Evolutionary conservation across 2,113 vertebrate genomes (phyloP).

Genomic region (Myotis yumanensis): DNA sequence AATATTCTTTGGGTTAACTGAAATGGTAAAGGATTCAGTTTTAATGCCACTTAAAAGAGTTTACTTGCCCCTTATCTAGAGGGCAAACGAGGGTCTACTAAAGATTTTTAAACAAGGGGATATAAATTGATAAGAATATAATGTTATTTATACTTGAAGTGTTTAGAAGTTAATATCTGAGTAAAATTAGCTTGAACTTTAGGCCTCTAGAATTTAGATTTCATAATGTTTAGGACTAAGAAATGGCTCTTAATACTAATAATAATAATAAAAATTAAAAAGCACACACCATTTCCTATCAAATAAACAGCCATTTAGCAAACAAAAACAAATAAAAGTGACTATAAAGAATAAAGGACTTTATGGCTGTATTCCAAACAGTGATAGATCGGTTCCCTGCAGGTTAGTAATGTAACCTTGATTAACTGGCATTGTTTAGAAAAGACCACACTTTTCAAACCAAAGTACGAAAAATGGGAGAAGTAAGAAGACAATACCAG

Average conservation of each 20-base stretch:
- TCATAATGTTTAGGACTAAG: background rate
- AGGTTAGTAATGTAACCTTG: background rate
- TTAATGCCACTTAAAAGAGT: background rate
- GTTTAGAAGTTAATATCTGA: background rate
- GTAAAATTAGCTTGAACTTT: background rate
- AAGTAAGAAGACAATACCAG: background rate
- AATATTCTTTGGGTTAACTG: background rate
- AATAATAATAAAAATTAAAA: background rate
- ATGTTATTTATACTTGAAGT: background rate
- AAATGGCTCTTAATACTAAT: background rate
- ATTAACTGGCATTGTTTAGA: background rate
- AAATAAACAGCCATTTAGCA: background rate
- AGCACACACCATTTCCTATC: background rate
- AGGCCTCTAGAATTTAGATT: conserved; percentile 3
- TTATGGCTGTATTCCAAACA: background rate
- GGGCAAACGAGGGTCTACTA: background rate
- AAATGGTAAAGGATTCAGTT: conserved; percentile 4
- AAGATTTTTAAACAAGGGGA: background rate
- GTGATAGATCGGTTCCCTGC: background rate
- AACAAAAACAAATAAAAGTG: background rate
- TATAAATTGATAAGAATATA: background rate
- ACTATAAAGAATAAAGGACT: background rate
- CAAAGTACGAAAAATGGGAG: background rate
- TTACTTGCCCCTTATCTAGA: background rate
- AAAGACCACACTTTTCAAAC: background rate